phyloP scores from a whole-genome alignment of 2,888 invertebrate genomes.

The Acanthosepion pharaonis region DNA sequence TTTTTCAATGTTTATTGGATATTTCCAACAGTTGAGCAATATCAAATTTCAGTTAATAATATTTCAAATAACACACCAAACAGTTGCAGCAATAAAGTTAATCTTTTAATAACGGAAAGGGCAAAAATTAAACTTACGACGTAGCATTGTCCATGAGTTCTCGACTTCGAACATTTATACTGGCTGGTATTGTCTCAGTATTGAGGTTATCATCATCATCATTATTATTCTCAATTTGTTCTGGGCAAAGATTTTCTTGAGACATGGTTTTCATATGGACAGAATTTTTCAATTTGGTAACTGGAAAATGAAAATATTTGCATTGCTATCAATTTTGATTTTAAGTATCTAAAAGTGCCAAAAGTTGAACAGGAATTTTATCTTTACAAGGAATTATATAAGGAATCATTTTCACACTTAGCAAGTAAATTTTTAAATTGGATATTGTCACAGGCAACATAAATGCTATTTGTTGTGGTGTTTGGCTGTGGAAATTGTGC shows the following conservation, averaged over 20 bases:
- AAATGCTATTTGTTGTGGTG: too few species aligned
- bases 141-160: conserved; percentile 9
- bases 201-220: not conserved
- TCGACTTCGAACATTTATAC: not conserved
- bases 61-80: too few species aligned
- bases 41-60: too few species aligned
- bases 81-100: too few species aligned
- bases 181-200: not conserved
- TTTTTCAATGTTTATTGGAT: too few species aligned
- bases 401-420: too few species aligned
- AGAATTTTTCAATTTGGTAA: not conserved
- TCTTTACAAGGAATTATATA: not conserved
- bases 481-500: too few species aligned
- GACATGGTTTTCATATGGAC: not conserved
- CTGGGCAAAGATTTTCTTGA: not conserved
- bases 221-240: not conserved
- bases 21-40: too few species aligned
- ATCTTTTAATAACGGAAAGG: not conserved
- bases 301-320: not conserved
- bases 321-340: not conserved
- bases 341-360: not conserved
- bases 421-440: too few species aligned
- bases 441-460: too few species aligned
- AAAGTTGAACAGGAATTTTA: not conserved
- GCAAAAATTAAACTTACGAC: not conserved